phyloP scores from a whole-genome alignment of 2,888 invertebrate species.

The Lypha dubia region DNA sequence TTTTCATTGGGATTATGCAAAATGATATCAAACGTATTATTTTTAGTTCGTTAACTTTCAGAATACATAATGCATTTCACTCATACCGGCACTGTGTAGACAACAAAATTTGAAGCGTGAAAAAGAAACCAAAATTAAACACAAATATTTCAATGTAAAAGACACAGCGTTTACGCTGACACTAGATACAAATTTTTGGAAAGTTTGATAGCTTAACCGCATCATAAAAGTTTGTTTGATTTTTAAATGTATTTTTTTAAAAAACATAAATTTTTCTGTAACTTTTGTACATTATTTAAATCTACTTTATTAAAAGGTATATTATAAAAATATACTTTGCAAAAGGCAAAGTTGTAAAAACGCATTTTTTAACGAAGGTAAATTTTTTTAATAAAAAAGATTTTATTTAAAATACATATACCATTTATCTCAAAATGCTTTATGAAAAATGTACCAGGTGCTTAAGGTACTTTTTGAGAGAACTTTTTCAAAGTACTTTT shows the following conservation, averaged over 20 bases:
- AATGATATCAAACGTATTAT: conserved; percentile 82
- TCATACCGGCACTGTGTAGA: conserved; percentile 25
- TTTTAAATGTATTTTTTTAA: background rate
- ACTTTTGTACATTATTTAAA: no score
- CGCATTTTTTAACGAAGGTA: no score
- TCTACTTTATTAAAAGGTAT: background rate
- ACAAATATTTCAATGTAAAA: conserved; percentile 3
- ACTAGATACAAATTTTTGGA: background rate
- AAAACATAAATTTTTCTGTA: background rate
- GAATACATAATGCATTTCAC: conserved; percentile 78
- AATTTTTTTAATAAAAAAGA: no score
- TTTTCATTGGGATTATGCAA: conserved; percentile 73
- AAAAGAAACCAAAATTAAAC: conserved; percentile 22
- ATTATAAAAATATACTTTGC: no score
- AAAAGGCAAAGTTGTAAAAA: no score
- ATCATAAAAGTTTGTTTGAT: background rate
- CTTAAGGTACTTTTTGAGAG: no score
- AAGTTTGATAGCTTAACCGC: no score
- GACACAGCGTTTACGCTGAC: background rate
- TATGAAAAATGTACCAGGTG: no score
- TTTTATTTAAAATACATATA: no score
- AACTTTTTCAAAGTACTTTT: no score
- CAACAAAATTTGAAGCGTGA: background rate
- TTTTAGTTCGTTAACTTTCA: conserved; percentile 82
- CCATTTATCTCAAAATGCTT: no score